These are phyloP conservation scores for Lucifuga dentata DNA, from an alignment of 2,113 vertebrate genomes.

Conservation along the genomic window DNA sequence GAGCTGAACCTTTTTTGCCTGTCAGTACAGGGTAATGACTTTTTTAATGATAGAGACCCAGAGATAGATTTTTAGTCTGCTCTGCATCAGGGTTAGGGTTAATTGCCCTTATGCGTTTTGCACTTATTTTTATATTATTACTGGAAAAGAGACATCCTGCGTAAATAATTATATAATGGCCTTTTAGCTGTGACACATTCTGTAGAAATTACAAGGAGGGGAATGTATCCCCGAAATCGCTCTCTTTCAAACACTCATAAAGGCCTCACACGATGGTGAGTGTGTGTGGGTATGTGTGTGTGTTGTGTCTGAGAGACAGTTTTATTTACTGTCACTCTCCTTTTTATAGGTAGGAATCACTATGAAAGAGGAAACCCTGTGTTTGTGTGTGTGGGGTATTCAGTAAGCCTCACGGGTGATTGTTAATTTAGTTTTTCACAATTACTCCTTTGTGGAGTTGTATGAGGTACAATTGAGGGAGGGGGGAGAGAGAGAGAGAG, in stretches of 20 bases:
- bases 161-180: too few species aligned
- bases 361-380: conserved; percentile 6
- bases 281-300: not conserved
- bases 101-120: too few species aligned
- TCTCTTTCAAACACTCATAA: not conserved
- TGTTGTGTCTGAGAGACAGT: not conserved
- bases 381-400: not conserved
- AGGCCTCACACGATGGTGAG: conserved; percentile 1
- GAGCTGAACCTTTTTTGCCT: too few species aligned
- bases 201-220: too few species aligned
- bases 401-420: conserved; percentile 14
- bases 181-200: too few species aligned
- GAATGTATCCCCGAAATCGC: too few species aligned
- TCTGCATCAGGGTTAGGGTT: too few species aligned
- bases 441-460: conserved; percentile 36
- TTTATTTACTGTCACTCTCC: conserved; percentile 14
- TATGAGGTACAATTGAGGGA: conserved; percentile 37
- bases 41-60: too few species aligned
- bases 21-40: too few species aligned
- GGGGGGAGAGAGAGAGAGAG: conserved; percentile 9
- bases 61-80: too few species aligned
- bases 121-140: too few species aligned
- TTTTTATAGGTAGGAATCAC: conserved; percentile 11
- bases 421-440: conserved; percentile 24
- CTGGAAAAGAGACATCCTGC: too few species aligned